Conservation (phyloP, 2,888 invertebrate genomes). For the Drosophila diplacantha region DNA sequence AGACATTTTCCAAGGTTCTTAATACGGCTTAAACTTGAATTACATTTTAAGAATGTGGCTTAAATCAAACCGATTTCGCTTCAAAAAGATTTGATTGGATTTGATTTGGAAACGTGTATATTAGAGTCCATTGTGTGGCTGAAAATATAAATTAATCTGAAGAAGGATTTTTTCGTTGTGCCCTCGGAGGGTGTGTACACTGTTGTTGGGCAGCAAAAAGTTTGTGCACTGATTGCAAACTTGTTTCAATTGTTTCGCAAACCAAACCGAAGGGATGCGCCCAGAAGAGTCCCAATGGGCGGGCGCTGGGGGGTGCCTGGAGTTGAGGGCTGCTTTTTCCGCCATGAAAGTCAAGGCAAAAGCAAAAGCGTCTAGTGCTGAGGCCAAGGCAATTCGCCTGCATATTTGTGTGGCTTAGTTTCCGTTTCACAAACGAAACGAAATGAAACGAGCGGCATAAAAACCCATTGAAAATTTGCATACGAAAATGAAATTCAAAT, state of each 20-base stretch:
- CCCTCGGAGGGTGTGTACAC: conserved; percentile 20
- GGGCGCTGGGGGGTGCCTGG: conserved; percentile 5
- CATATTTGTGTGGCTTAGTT: conserved; percentile 67
- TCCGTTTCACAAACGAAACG: conserved; percentile 60
- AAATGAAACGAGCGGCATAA: conserved; percentile 52
- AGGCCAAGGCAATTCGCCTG: conserved; percentile 56
- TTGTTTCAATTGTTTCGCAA: conserved; percentile 68
- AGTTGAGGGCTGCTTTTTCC: conserved; percentile 19
- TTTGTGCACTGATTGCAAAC: conserved; percentile 69
- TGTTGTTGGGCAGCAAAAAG: conserved; percentile 51
- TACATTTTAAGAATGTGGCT: background rate
- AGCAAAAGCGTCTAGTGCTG: conserved; percentile 37
- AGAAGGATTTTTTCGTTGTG: conserved; percentile 8
- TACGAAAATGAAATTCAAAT: conserved; percentile 70
- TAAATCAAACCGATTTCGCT: background rate
- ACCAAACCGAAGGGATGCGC: conserved; percentile 35
- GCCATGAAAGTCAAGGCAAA: conserved; percentile 56
- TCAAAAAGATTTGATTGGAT: background rate
- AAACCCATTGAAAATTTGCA: conserved; percentile 67
- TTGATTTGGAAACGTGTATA: background rate
- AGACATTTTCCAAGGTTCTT: too few species aligned
- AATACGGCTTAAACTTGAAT: background rate
- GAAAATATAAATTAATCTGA: conserved; percentile 1
- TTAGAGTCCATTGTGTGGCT: background rate
- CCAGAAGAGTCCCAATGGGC: conserved; percentile 13